phyloP scores from a whole-genome alignment of 2,113 vertebrate species.

The Rafetus swinhoei region DNA sequence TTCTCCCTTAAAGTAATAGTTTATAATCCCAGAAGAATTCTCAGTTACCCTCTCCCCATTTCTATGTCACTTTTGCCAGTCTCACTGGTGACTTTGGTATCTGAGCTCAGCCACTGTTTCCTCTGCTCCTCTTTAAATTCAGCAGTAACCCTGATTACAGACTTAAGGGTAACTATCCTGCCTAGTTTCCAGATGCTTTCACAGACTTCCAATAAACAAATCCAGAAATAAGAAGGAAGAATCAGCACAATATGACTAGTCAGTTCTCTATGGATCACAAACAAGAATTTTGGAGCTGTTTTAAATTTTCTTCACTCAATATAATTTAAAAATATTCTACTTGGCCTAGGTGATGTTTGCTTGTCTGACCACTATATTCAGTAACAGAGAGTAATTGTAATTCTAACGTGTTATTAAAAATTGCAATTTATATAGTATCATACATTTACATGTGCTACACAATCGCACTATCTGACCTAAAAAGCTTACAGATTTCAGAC shows the following conservation, averaged over 20 bases:
- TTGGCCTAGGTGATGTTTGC: background rate
- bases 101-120: background rate
- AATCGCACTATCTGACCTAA: background rate
- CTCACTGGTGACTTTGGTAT: background rate
- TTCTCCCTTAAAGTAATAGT: background rate
- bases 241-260: background rate
- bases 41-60: background rate
- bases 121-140: background rate
- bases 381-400: background rate
- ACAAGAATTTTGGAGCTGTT: background rate
- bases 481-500: background rate
- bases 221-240: background rate
- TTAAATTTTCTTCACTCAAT: background rate
- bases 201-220: background rate
- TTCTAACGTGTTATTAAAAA: background rate
- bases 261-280: background rate
- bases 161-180: background rate
- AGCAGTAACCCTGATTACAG: background rate
- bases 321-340: background rate
- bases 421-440: background rate
- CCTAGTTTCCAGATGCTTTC: background rate
- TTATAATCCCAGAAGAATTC: background rate
- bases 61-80: background rate
- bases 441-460: background rate
- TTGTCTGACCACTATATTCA: background rate